Evolutionary conservation across 2,113 vertebrate species (phyloP).

Genomic region (Solea solea): DNA sequence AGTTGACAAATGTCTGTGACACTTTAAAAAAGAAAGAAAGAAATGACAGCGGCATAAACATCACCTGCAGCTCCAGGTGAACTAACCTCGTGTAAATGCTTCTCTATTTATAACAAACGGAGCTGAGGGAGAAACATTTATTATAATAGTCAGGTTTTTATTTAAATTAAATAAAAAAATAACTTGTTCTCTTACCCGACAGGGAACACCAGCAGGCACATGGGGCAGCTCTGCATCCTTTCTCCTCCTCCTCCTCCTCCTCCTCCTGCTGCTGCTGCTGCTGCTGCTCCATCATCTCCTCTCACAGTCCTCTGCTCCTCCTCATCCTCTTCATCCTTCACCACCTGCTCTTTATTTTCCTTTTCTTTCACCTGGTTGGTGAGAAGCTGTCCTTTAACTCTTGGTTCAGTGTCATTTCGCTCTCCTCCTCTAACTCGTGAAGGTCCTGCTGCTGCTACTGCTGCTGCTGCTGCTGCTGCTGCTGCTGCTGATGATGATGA

Average conservation of each 20-base stretch:
- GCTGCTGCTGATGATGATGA: too few species aligned
- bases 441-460: neutral
- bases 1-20: too few species aligned
- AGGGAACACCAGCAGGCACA: conserved; percentile 84
- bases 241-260: neutral
- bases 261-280: neutral
- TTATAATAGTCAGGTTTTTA: neutral
- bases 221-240: conserved; percentile 83
- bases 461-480: too few species aligned
- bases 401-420: neutral
- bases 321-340: conserved; percentile 1
- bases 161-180: neutral
- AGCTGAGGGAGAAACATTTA: neutral
- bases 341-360: neutral
- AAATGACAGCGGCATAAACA: too few species aligned
- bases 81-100: too few species aligned
- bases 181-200: conserved; percentile 73
- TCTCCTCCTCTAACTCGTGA: neutral
- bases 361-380: neutral
- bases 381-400: neutral
- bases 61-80: too few species aligned
- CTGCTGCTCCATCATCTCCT: conserved; percentile 13
- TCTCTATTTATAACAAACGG: too few species aligned
- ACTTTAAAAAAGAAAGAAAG: too few species aligned
- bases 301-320: conserved; percentile 1